A percentile compares a stretch with the other conserved stretches of the same genome.
Conservation (phyloP, 2,113 vertebrate species). For the Athene cunicularia region DNA sequence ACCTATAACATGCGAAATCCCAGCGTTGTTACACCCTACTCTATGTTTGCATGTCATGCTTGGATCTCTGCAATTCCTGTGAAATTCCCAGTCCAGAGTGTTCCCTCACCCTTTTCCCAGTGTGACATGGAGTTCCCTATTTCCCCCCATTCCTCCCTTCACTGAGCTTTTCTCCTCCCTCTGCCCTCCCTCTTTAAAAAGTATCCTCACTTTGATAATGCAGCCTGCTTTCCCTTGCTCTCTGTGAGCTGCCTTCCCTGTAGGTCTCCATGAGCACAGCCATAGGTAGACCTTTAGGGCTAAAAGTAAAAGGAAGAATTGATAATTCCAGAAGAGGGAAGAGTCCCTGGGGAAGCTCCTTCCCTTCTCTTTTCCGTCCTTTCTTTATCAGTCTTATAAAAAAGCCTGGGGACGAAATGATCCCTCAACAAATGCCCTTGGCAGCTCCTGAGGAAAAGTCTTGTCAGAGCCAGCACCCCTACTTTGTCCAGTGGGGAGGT, state of each 20-base stretch:
- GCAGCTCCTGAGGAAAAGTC: neutral
- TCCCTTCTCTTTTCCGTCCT: neutral
- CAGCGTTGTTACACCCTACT: neutral
- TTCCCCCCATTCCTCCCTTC: neutral
- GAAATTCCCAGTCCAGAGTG: neutral
- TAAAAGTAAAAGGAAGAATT: neutral
- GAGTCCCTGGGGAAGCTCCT: neutral
- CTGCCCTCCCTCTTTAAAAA: neutral
- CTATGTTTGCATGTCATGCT: neutral
- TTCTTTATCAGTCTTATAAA: neutral
- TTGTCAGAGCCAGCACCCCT: neutral
- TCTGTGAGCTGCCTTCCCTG: neutral
- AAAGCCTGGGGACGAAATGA: neutral
- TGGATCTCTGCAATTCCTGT: neutral
- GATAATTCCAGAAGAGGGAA: neutral
- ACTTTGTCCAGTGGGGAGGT: neutral
- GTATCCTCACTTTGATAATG: neutral
- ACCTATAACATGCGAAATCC: accelerated
- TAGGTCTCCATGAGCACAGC: neutral
- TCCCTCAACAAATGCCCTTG: neutral
- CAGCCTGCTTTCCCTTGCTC: neutral
- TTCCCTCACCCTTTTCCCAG: neutral
- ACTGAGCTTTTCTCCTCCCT: neutral
- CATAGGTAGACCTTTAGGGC: neutral
- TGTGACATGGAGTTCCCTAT: neutral